Evolutionary conservation across 35 echinoderm and acorn worm species (phyloP).

Genomic region (Apostichopus japonicus): DNA sequence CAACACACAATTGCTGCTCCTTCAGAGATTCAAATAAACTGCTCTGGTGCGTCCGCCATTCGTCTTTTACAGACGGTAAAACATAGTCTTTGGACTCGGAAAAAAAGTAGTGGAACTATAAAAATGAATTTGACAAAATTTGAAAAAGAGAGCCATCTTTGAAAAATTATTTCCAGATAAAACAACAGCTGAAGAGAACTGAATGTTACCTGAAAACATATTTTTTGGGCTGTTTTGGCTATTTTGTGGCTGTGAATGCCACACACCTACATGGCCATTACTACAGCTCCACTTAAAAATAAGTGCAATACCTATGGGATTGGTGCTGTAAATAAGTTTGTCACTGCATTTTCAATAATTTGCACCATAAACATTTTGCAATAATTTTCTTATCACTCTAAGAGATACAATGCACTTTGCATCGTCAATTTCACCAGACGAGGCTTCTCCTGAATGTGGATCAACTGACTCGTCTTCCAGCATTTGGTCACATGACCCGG

Average conservation of each 20-base stretch:
- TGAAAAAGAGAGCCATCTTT: slow-evolving; percentile 12
- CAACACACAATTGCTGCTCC: not conserved
- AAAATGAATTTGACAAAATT: slow-evolving; percentile 14
- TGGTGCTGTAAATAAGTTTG: not conserved
- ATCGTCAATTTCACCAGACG: not conserved
- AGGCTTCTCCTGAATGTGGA: not conserved
- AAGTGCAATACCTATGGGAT: not conserved
- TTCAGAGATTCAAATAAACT: not conserved
- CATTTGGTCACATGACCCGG: not conserved
- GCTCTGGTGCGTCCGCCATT: not conserved
- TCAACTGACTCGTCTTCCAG: not conserved
- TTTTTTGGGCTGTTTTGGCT: no score
- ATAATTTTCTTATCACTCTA: not conserved
- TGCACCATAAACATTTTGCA: not conserved
- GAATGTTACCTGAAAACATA: slow-evolving; percentile 63
- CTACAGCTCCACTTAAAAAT: slow-evolving; percentile 30
- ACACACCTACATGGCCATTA: not conserved
- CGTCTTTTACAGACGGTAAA: slow-evolving; percentile 17
- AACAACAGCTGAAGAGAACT: slow-evolving; percentile 13
- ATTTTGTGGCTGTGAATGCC: slow-evolving; percentile 24
- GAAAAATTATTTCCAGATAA: slow-evolving; percentile 38
- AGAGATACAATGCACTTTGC: slow-evolving; percentile 39
- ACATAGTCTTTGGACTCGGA: slow-evolving; percentile 49
- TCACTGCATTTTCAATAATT: not conserved
- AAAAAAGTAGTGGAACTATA: no score